Percentiles rank a stretch among this genome's conserved stretches.
Conservation (phyloP, 2,888 invertebrate species). For the Stenurella melanura region DNA sequence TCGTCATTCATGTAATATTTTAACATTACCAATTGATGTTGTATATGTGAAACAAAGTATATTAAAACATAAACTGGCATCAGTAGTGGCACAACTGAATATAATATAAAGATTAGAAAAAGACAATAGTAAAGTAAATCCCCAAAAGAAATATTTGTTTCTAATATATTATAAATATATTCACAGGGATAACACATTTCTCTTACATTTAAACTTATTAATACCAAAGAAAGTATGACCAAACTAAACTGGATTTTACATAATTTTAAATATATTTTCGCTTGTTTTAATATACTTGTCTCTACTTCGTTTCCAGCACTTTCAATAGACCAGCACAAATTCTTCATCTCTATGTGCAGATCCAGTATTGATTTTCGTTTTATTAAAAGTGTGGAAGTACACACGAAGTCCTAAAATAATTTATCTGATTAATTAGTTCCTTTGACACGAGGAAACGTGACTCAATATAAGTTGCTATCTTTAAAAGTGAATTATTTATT, state of each 20-base stretch:
- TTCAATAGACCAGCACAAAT: neutral
- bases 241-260: neutral
- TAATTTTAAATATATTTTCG: neutral
- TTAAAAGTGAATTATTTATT: too few relatives aligned
- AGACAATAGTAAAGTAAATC: neutral
- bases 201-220: neutral
- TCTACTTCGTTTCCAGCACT: too few relatives aligned
- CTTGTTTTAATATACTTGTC: too few relatives aligned
- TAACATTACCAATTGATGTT: neutral
- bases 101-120: neutral
- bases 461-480: too few relatives aligned
- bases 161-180: neutral
- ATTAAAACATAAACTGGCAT: neutral
- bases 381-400: neutral
- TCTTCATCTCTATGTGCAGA: neutral
- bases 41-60: neutral
- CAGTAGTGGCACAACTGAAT: neutral
- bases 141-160: neutral
- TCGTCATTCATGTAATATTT: neutral
- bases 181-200: constrained; percentile 1
- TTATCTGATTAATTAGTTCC: too few relatives aligned
- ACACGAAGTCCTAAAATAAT: neutral
- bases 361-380: neutral
- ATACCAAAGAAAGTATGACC: neutral
- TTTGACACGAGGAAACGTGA: too few relatives aligned